phyloP scores from a whole-genome alignment of 2,113 vertebrate species.

The Phycodurus eques region DNA sequence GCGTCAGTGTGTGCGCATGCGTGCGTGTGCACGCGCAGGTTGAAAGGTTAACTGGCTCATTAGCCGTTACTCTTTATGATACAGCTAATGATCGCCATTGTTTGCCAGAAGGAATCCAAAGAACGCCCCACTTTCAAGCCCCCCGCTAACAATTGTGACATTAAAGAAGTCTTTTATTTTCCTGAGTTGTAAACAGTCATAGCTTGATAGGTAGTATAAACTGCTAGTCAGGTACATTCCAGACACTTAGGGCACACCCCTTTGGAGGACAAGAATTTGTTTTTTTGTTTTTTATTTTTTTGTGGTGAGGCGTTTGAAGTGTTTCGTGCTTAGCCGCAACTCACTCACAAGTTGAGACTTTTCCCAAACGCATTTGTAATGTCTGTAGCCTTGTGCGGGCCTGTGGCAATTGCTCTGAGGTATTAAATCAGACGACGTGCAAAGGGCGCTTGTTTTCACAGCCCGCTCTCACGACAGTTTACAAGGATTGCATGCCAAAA shows the following conservation, averaged over 20 bases:
- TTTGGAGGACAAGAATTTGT: constrained; percentile 23
- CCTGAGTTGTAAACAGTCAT: background rate
- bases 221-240: background rate
- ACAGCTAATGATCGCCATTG: constrained; percentile 46
- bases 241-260: constrained; percentile 7
- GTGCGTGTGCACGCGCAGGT: constrained; percentile 17
- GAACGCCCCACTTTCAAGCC: constrained; percentile 19
- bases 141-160: background rate
- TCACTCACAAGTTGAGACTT: constrained; percentile 46
- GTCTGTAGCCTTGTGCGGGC: constrained; percentile 31
- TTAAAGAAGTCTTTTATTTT: background rate
- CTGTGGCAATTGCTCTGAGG: constrained; percentile 31
- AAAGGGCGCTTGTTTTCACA: constrained; percentile 40
- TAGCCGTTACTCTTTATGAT: constrained; percentile 47
- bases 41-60: constrained; percentile 62
- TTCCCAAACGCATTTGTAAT: constrained; percentile 51
- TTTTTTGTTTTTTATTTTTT: background rate
- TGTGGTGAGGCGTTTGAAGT: constrained; percentile 28
- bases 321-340: constrained; percentile 47
- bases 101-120: constrained; percentile 21
- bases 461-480: background rate
- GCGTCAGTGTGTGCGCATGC: background rate
- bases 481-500: background rate
- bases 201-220: background rate
- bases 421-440: constrained; percentile 29